A percentile compares a stretch with the other conserved stretches of the same genome.
These are phyloP conservation scores for Zaprionus vittiger DNA, from an alignment of 1,140 invertebrate genomes.

Conservation along the genomic window DNA sequence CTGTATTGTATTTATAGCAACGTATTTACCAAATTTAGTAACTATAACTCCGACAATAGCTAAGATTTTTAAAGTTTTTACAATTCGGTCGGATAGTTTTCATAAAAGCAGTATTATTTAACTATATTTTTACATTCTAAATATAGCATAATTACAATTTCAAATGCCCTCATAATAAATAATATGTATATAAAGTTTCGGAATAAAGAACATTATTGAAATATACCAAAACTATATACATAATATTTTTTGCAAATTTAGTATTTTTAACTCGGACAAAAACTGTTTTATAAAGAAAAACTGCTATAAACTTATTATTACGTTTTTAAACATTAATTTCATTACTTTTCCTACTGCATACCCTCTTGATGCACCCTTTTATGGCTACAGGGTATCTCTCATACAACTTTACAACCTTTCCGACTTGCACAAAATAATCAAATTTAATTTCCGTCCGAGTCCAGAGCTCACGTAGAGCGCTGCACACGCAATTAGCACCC, in stretches of 20 bases:
- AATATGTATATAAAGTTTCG: too few relatives aligned
- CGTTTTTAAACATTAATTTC: not conserved
- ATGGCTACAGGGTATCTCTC: not conserved
- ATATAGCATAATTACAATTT: too few relatives aligned
- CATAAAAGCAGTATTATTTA: not conserved
- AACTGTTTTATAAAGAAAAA: not conserved
- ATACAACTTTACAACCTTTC: slow-evolving; percentile 20
- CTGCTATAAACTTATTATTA: not conserved
- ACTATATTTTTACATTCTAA: too few relatives aligned
- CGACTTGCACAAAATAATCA: slow-evolving; percentile 50
- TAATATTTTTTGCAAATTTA: too few relatives aligned
- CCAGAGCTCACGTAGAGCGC: slow-evolving; percentile 66
- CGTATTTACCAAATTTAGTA: accelerated
- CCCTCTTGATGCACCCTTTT: not conserved
- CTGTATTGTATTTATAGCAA: not conserved
- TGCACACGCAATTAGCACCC: slow-evolving; percentile 68
- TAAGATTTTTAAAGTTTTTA: not conserved
- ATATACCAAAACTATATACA: too few relatives aligned
- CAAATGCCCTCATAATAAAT: too few relatives aligned
- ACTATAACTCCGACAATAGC: not conserved
- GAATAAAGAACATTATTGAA: too few relatives aligned
- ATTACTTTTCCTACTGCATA: not conserved
- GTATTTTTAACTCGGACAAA: too few relatives aligned
- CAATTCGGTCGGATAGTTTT: not conserved
- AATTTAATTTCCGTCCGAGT: slow-evolving; percentile 78